Conservation (phyloP, 2,888 invertebrate species). For the Catocala fraxini region DNA sequence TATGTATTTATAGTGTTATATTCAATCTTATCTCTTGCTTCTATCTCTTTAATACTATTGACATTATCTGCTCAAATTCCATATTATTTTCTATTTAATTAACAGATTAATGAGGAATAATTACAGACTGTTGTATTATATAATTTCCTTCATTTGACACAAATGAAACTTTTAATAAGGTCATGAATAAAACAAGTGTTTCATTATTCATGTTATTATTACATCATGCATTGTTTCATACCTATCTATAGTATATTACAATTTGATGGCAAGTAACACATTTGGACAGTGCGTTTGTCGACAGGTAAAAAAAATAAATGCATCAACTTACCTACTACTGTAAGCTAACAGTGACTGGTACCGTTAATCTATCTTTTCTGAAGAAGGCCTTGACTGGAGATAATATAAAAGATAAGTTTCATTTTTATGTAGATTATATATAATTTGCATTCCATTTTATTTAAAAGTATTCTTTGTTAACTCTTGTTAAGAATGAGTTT, state of each 20-base stretch:
- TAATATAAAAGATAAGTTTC: too few species aligned
- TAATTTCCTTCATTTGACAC: constrained; percentile 2
- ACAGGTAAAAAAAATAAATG: constrained; percentile 50
- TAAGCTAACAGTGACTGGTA: constrained; percentile 22
- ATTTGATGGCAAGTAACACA: constrained; percentile 63
- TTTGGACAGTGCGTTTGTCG: constrained; percentile 39
- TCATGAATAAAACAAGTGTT: constrained; percentile 46
- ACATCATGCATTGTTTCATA: constrained; percentile 57
- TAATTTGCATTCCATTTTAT: too few species aligned
- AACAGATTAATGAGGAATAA: background rate
- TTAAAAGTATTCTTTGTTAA: too few species aligned
- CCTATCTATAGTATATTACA: constrained; percentile 61
- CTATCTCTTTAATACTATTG: background rate
- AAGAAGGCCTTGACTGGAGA: too few species aligned
- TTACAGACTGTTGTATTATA: constrained; percentile 2
- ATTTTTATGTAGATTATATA: too few species aligned
- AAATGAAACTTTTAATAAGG: constrained; percentile 11
- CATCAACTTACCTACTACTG: constrained; percentile 44
- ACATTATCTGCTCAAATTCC: too few species aligned
- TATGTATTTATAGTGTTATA: constrained; percentile 1
- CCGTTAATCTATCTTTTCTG: background rate
- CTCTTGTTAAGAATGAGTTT: too few species aligned
- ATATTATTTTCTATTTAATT: background rate
- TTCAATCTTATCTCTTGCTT: background rate
- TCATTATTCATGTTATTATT: constrained; percentile 52